Percentiles rank a stretch among this genome's conserved stretches.
phyloP scores from a whole-genome alignment of 2,888 invertebrate genomes.

The Volucella inflata region DNA sequence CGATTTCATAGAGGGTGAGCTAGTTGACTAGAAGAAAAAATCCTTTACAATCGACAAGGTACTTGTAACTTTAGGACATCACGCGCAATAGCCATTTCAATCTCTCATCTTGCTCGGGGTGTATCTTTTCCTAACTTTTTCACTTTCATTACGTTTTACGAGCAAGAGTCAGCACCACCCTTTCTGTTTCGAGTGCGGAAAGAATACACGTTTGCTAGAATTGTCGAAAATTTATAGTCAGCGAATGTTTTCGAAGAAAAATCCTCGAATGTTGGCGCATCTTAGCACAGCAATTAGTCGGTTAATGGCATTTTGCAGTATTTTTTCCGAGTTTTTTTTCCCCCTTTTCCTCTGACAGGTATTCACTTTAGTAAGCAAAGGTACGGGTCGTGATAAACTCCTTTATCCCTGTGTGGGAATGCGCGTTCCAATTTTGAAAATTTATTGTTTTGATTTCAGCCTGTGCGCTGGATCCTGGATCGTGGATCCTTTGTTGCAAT shows the following conservation, averaged over 20 bases:
- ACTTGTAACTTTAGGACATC: slow-evolving; percentile 55
- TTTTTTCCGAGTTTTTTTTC: slow-evolving; percentile 10
- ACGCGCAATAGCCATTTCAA: slow-evolving; percentile 71
- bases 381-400: slow-evolving; percentile 55
- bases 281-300: slow-evolving; percentile 72
- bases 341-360: background rate
- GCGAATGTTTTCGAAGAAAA: slow-evolving; percentile 15
- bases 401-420: slow-evolving; percentile 52
- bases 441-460: slow-evolving; percentile 74
- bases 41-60: slow-evolving; percentile 54
- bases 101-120: slow-evolving; percentile 48
- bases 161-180: slow-evolving; percentile 29
- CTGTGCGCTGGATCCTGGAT: slow-evolving; percentile 28
- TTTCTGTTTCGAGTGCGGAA: slow-evolving; percentile 40
- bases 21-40: slow-evolving; percentile 31
- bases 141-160: slow-evolving; percentile 62
- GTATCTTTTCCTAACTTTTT: slow-evolving; percentile 54
- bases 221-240: slow-evolving; percentile 63
- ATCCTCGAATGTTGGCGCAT: slow-evolving; percentile 42
- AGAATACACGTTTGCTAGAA: slow-evolving; percentile 50
- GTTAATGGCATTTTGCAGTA: slow-evolving; percentile 68
- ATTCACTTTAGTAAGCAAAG: too few relatives aligned
- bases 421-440: slow-evolving; percentile 70
- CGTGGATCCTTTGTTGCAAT: slow-evolving; percentile 53
- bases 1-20: slow-evolving; percentile 35